A percentile compares a stretch with the other conserved stretches of the same genome.
phyloP scores from a whole-genome alignment of 2,113 vertebrate species.

The Burhinus oedicnemus region DNA sequence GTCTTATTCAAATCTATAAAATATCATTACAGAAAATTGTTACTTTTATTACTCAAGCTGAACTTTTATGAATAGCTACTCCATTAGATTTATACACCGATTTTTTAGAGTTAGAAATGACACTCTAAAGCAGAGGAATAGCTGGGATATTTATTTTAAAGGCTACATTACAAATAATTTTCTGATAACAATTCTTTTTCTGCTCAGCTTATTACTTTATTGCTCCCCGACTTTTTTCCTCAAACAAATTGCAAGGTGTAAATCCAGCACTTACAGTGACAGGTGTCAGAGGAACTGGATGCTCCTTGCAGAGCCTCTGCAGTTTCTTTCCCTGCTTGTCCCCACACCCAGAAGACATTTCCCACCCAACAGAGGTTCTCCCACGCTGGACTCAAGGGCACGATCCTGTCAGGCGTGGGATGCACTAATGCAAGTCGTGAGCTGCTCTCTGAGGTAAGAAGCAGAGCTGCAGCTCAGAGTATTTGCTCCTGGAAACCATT shows the following conservation, averaged over 20 bases:
- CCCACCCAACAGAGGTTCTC: neutral
- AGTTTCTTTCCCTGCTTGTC: neutral
- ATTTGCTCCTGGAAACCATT: neutral
- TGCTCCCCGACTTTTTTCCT: neutral
- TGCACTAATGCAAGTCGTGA: neutral
- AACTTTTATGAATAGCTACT: slow-evolving; percentile 66
- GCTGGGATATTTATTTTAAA: slow-evolving; percentile 47
- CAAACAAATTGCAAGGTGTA: neutral
- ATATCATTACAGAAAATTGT: slow-evolving; percentile 65
- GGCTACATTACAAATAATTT: slow-evolving; percentile 31
- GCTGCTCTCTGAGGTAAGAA: neutral
- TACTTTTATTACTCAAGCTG: slow-evolving; percentile 65
- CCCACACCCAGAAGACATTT: neutral
- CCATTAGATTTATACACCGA: slow-evolving; percentile 56
- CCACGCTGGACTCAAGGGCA: accelerated
- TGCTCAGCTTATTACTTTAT: neutral
- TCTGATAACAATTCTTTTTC: slow-evolving; percentile 37
- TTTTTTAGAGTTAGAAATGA: slow-evolving; percentile 50
- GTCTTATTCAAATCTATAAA: slow-evolving; percentile 69
- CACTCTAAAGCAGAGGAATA: slow-evolving; percentile 42
- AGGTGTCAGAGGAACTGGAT: neutral
- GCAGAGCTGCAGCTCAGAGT: neutral
- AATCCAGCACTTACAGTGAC: neutral
- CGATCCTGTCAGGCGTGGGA: accelerated
- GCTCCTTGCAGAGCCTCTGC: neutral